These are phyloP conservation scores for Drosophila mercatorum DNA, from an alignment of 2,888 invertebrate species.

Conservation along the genomic window DNA sequence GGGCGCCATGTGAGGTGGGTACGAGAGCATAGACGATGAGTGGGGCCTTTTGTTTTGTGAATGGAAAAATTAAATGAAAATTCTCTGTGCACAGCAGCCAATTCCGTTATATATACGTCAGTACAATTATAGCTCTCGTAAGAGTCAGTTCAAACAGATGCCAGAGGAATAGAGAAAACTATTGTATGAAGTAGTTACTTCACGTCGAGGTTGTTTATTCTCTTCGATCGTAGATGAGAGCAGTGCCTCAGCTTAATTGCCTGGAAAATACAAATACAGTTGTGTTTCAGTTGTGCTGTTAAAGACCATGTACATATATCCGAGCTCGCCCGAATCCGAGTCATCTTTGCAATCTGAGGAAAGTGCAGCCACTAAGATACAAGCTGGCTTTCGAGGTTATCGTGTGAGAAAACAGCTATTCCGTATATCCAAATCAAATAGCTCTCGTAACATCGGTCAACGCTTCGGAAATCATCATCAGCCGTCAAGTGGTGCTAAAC, in stretches of 20 bases:
- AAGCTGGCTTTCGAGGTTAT: slow-evolving; percentile 86
- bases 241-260: slow-evolving; percentile 2
- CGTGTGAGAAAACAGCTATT: slow-evolving; percentile 85
- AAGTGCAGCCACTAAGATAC: slow-evolving; percentile 86
- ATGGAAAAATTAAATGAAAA: slow-evolving; percentile 72
- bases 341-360: slow-evolving; percentile 81
- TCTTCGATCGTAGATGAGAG: slow-evolving; percentile 33
- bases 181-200: slow-evolving; percentile 16
- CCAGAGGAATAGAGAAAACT: slow-evolving; percentile 22
- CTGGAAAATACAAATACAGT: slow-evolving; percentile 12
- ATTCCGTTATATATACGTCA: slow-evolving; percentile 62
- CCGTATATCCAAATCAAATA: slow-evolving; percentile 42
- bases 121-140: slow-evolving; percentile 67
- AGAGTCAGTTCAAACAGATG: slow-evolving; percentile 55
- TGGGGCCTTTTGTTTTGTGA: slow-evolving; percentile 73
- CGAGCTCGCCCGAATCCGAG: slow-evolving; percentile 83
- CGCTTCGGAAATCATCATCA: slow-evolving; percentile 32
- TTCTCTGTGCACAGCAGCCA: slow-evolving; percentile 65
- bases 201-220: neutral
- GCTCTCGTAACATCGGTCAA: slow-evolving; percentile 39
- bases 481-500: slow-evolving; percentile 43
- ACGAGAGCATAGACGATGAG: slow-evolving; percentile 47
- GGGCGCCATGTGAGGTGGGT: slow-evolving; percentile 29
- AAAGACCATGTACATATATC: slow-evolving; percentile 84
- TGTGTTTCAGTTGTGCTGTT: slow-evolving; percentile 27